These are phyloP conservation scores for Zoanthus sansibaricus DNA, from an alignment of 92 coral and sea anemone species.

Conservation along the genomic window DNA sequence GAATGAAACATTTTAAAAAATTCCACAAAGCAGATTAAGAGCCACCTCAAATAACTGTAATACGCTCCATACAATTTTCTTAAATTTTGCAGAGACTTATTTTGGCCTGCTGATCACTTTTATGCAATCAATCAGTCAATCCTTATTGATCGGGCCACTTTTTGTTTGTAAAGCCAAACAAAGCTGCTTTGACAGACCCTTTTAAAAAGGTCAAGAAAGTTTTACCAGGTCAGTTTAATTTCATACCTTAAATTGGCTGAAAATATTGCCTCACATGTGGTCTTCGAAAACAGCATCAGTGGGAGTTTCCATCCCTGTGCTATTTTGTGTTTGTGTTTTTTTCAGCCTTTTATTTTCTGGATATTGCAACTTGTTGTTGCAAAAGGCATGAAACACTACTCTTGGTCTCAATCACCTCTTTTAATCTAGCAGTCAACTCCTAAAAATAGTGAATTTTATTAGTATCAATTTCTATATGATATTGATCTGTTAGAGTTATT, in stretches of 20 bases:
- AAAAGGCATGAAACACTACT: not conserved
- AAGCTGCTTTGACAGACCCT: not conserved
- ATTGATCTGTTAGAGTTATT: not conserved
- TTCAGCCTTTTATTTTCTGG: not conserved
- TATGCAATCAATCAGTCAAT: not conserved
- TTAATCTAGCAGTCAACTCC: not conserved
- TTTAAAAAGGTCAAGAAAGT: not conserved
- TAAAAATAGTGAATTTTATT: too few species aligned
- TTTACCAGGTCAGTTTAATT: not conserved
- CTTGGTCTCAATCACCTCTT: not conserved
- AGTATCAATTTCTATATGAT: not conserved
- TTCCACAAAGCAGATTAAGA: too few species aligned
- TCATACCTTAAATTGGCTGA: not conserved
- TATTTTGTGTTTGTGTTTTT: not conserved
- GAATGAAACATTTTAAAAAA: too few species aligned
- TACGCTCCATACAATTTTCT: too few species aligned
- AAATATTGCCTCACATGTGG: not conserved
- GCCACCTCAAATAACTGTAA: too few species aligned
- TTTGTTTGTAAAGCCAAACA: not conserved
- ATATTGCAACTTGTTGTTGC: not conserved
- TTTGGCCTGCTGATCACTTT: not conserved
- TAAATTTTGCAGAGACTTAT: too few species aligned
- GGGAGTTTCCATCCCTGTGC: not conserved
- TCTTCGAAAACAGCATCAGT: not conserved
- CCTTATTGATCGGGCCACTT: not conserved